A percentile compares a stretch with the other conserved stretches of the same genome.
Evolutionary conservation across 1,140 invertebrate species (phyloP).

Genomic region (Bombus confusus): DNA sequence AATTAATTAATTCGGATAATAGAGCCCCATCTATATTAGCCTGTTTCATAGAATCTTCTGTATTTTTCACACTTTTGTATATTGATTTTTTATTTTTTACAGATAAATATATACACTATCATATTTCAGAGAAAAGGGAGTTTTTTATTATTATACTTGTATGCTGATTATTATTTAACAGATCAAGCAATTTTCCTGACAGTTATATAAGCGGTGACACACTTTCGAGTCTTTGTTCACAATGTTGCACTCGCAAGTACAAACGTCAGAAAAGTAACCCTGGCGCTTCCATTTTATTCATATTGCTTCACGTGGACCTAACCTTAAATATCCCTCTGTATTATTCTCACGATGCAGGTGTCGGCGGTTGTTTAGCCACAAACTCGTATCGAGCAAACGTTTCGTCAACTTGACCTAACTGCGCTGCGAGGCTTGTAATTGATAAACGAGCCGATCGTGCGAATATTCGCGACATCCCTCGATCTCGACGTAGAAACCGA

Average conservation of each 20-base stretch:
- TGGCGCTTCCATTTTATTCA: slow-evolving; percentile 13
- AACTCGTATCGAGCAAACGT: slow-evolving; percentile 27
- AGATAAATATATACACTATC: too few relatives aligned
- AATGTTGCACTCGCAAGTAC: not conserved
- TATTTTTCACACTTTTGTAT: not conserved
- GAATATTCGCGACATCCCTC: not conserved
- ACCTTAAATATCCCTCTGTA: slow-evolving; percentile 2
- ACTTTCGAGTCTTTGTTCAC: not conserved
- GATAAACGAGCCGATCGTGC: slow-evolving; percentile 32
- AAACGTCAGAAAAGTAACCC: not conserved
- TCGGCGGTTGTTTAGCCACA: not conserved
- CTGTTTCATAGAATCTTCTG: not conserved
- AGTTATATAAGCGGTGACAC: not conserved
- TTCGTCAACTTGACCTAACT: slow-evolving; percentile 54
- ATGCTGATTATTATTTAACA: not conserved
- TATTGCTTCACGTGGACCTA: not conserved
- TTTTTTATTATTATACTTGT: too few relatives aligned
- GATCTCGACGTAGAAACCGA: too few relatives aligned
- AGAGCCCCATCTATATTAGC: not conserved
- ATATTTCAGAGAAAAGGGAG: too few relatives aligned
- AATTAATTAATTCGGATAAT: too few relatives aligned
- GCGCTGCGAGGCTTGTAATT: slow-evolving; percentile 26
- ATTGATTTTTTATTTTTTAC: not conserved
- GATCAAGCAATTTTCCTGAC: not conserved
- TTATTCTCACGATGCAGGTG: slow-evolving; percentile 42